Conservation (phyloP, 2,797 vertebrate species). For the Babyrousa celebensis region DNA sequence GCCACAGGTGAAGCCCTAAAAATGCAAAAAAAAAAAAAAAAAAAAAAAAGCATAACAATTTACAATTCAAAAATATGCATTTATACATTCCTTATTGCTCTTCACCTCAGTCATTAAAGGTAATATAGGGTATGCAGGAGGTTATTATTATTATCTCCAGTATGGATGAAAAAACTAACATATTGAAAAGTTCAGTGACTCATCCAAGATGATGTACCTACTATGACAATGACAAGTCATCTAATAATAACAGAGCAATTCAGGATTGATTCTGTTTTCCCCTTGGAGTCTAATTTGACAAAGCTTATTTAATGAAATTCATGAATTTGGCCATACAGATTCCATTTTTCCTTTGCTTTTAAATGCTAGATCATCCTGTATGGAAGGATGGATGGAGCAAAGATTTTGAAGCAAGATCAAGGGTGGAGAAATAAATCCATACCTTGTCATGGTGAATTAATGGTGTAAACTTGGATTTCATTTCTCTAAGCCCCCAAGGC, state of each 20-base stretch:
- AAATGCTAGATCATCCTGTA: background rate
- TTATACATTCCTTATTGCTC: too few species aligned
- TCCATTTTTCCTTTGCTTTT: background rate
- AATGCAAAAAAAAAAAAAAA: too few species aligned
- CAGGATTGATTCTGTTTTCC: background rate
- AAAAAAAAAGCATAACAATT: too few species aligned
- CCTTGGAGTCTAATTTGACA: background rate
- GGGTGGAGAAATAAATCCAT: background rate
- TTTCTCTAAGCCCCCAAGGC: too few species aligned
- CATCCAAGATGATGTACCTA: background rate
- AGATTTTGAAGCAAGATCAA: background rate
- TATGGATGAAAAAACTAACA: background rate
- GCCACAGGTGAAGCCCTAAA: too few species aligned
- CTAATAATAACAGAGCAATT: background rate
- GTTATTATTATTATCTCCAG: too few species aligned
- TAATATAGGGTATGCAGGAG: rapidly evolving
- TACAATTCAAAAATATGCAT: background rate
- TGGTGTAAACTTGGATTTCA: background rate
- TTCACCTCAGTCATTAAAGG: background rate
- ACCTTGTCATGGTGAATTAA: background rate
- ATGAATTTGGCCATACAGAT: background rate
- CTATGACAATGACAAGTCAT: background rate
- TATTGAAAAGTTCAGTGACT: background rate
- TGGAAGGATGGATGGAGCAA: rapidly evolving
- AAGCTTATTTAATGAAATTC: background rate